Percentiles rank a stretch among this genome's conserved stretches.
Conservation (phyloP, 2,888 invertebrate genomes). For the Lordiphosa fenestrarum region DNA sequence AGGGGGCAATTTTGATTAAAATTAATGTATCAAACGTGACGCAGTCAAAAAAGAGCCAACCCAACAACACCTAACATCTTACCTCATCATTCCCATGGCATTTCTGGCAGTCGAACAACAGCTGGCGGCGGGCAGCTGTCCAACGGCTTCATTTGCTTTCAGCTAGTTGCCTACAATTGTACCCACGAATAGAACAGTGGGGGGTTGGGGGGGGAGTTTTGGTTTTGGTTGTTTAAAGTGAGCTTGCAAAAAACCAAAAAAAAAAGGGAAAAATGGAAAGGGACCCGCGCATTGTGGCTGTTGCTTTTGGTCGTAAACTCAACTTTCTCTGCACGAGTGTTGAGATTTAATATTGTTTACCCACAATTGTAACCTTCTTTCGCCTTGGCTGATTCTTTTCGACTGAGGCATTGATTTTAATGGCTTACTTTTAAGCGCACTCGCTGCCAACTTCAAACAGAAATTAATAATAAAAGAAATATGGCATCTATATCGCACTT, state of each 20-base stretch:
- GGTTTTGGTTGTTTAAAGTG: constrained; percentile 37
- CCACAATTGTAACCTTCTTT: constrained; percentile 53
- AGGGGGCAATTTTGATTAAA: constrained; percentile 49
- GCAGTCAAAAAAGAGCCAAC: constrained; percentile 26
- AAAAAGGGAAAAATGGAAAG: constrained; percentile 28
- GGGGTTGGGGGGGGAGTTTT: constrained; percentile 1
- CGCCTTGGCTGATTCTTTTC: constrained; percentile 35
- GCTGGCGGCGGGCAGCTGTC: constrained; percentile 37
- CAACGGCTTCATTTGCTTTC: constrained; percentile 58
- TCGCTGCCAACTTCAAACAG: constrained; percentile 32
- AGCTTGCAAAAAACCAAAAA: constrained; percentile 56
- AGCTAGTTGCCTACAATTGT: constrained; percentile 36
- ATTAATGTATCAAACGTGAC: constrained; percentile 65
- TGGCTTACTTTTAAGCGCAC: constrained; percentile 41
- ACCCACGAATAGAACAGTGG: constrained; percentile 33
- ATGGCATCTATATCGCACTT: constrained; percentile 57
- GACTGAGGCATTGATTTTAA: constrained; percentile 62
- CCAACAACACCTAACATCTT: constrained; percentile 12
- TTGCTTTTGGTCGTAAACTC: constrained; percentile 43
- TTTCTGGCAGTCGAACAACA: constrained; percentile 25
- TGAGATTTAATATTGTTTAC: constrained; percentile 73
- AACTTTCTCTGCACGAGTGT: constrained; percentile 73
- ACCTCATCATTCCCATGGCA: constrained; percentile 16
- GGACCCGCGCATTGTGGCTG: constrained; percentile 23
- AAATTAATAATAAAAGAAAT: constrained; percentile 59